These are phyloP conservation scores for Diarsia dahlii DNA, from an alignment of 2,888 invertebrate genomes.

Conservation along the genomic window DNA sequence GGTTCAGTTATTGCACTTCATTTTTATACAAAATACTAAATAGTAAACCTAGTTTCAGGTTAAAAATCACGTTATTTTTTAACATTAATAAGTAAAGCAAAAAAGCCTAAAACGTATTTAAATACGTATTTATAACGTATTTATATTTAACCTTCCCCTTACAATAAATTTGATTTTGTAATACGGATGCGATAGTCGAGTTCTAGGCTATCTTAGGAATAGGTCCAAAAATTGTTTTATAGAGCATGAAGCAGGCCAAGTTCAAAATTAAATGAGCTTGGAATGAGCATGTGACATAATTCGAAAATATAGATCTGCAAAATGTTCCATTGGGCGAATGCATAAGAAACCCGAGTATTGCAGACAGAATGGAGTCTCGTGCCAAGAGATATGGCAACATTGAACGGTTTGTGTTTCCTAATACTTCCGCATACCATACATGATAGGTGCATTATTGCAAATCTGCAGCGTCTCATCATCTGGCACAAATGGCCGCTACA, in stretches of 20 bases:
- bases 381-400: conserved; percentile 50
- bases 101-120: no score
- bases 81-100: no score
- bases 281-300: not conserved
- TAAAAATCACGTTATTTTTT: no score
- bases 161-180: not conserved
- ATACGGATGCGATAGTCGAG: not conserved
- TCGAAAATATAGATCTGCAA: conserved; percentile 15
- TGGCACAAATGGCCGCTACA: not conserved
- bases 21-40: no score
- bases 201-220: not conserved
- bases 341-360: conserved; percentile 13
- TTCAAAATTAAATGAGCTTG: conserved; percentile 10
- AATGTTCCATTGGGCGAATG: conserved; percentile 7
- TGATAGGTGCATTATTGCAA: conserved; percentile 8
- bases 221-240: not conserved
- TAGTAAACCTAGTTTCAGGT: no score
- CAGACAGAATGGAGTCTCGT: conserved; percentile 6
- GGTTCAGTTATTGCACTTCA: no score
- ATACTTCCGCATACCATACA: conserved; percentile 8
- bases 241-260: conserved; percentile 1
- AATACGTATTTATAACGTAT: no score
- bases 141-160: not conserved
- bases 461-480: not conserved
- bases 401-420: conserved; percentile 8